A percentile compares a stretch with the other conserved stretches of the same genome.
phyloP scores from a whole-genome alignment of 2,797 vertebrate genomes.

The Rhyacichthys aspro region DNA sequence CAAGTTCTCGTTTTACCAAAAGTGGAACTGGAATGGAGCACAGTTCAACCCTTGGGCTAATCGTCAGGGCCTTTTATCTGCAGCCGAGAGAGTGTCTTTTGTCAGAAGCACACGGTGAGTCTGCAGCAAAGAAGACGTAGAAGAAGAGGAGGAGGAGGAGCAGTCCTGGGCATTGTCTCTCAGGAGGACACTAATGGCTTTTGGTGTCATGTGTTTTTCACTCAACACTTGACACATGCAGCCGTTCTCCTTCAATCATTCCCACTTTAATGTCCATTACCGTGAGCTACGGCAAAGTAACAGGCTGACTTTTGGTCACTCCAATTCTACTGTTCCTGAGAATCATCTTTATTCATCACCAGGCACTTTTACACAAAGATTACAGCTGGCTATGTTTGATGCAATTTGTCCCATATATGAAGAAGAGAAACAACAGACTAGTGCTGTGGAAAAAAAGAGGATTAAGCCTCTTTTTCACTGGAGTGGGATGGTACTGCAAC shows the following conservation, averaged over 20 bases:
- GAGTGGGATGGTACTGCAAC: no score
- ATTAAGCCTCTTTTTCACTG: no score
- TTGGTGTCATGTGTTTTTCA: constrained; percentile 89
- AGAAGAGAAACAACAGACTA: no score
- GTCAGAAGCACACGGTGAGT: constrained; percentile 71
- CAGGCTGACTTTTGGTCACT: constrained; percentile 74
- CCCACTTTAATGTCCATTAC: constrained; percentile 86
- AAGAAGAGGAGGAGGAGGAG: constrained; percentile 55
- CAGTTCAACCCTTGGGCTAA: constrained; percentile 87
- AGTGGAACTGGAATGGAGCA: constrained; percentile 72
- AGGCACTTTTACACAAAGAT: constrained; percentile 1
- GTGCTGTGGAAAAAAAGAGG: no score
- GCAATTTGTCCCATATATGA: not conserved
- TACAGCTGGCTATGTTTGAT: not conserved
- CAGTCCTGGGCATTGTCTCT: constrained; percentile 89
- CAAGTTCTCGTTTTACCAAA: constrained; percentile 64
- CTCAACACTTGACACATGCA: constrained; percentile 87
- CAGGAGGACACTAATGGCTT: constrained; percentile 89
- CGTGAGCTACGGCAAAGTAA: constrained; percentile 82
- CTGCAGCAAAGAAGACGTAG: constrained; percentile 45
- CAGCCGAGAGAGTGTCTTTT: constrained; percentile 83
- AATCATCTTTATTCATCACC: no score
- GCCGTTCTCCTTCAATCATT: constrained; percentile 85
- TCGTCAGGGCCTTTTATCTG: constrained; percentile 83
- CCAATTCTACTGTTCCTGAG: constrained; percentile 68